Percentiles rank a stretch among this genome's conserved stretches.
Conservation (phyloP, 2,113 vertebrate species). For the Myrmecobius fasciatus region DNA sequence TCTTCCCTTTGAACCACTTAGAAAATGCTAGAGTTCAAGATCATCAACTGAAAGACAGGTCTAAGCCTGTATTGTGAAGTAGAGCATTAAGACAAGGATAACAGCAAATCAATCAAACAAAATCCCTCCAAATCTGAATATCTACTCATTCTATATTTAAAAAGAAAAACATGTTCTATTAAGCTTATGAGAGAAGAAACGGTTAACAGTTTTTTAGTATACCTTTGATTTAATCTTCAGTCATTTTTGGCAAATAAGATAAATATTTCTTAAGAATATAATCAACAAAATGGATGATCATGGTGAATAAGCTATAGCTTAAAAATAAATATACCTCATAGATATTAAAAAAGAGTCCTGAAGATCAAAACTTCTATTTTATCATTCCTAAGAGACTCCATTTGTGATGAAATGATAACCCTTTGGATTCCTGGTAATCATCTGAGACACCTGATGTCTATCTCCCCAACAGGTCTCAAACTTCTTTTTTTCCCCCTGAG, state of each 20-base stretch:
- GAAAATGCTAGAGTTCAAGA: not conserved
- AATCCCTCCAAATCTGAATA: not conserved
- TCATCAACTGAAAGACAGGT: not conserved
- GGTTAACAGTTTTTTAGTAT: not conserved
- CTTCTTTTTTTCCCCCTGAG: too few species aligned
- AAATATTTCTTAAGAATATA: not conserved
- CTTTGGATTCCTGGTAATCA: not conserved
- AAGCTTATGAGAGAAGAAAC: conserved; percentile 5
- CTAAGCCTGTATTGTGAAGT: not conserved
- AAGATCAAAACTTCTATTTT: not conserved
- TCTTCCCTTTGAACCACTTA: conserved; percentile 2
- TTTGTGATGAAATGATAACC: not conserved
- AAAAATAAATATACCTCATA: conserved; percentile 2
- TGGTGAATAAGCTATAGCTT: conserved; percentile 4
- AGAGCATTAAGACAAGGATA: not conserved
- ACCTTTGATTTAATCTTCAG: conserved; percentile 26
- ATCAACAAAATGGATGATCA: conserved; percentile 26
- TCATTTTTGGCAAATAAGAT: not conserved
- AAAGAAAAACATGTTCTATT: not conserved
- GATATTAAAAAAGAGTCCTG: not conserved
- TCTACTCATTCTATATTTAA: not conserved
- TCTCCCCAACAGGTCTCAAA: not conserved
- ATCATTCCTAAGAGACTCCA: not conserved
- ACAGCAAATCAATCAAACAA: not conserved
- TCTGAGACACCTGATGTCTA: not conserved